A percentile compares a stretch with the other conserved stretches of the same genome.
Conservation (phyloP, 1,140 invertebrate genomes). For the Rhopalosiphum padi region DNA sequence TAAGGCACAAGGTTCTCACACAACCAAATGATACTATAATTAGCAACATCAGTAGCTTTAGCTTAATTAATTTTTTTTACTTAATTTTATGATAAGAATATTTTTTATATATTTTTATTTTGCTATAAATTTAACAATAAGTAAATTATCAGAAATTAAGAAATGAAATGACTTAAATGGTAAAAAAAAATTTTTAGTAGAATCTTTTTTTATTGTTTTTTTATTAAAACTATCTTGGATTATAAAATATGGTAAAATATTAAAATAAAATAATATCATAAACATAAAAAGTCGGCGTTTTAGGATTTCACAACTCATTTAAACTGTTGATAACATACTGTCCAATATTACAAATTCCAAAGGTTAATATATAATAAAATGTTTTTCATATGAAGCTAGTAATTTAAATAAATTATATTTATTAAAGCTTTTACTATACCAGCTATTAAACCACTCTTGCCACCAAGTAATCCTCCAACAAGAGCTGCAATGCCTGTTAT, state of each 20-base stretch:
- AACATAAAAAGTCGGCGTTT: too few relatives aligned
- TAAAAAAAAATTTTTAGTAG: too few relatives aligned
- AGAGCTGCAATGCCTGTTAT: constrained; percentile 38
- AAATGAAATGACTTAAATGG: background rate
- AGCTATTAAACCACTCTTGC: constrained; percentile 30
- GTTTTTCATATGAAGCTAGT: background rate
- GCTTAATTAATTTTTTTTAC: background rate
- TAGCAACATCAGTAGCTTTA: background rate
- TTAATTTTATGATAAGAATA: background rate
- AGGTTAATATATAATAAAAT: background rate
- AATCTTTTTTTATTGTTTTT: background rate
- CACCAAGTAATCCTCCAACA: constrained; percentile 39
- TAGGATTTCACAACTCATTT: too few relatives aligned
- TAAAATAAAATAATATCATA: too few relatives aligned
- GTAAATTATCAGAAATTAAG: background rate
- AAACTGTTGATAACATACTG: background rate
- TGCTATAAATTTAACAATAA: background rate
- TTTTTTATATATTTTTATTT: background rate
- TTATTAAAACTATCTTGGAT: background rate
- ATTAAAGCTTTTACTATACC: background rate
- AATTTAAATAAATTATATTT: constrained; percentile 14
- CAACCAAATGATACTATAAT: background rate
- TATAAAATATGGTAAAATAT: too few relatives aligned
- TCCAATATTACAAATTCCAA: background rate
- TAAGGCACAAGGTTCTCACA: background rate